Evolutionary conservation across 2,113 vertebrate species (phyloP).

Genomic region (Corythornis madagascariensis): DNA sequence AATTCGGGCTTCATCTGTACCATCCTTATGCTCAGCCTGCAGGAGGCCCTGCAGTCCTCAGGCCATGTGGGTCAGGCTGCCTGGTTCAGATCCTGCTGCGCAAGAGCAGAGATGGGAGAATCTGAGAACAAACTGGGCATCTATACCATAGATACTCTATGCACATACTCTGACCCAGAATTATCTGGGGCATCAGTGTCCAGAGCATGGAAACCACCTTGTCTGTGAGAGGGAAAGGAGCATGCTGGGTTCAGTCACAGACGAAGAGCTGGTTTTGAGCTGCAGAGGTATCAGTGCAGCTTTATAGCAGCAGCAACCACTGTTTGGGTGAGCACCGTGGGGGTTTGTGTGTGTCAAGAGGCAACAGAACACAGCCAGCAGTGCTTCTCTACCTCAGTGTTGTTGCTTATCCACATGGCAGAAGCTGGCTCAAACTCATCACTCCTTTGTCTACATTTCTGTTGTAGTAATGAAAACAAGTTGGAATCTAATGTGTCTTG

Average conservation of each 20-base stretch:
- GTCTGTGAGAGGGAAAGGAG: background rate
- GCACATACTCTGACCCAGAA: background rate
- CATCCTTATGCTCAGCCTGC: background rate
- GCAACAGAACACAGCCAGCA: background rate
- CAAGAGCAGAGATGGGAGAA: background rate
- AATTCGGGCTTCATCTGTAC: background rate
- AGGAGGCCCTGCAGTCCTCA: background rate
- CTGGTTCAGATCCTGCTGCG: background rate
- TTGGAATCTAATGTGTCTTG: background rate
- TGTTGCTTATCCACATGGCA: background rate
- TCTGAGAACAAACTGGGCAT: background rate
- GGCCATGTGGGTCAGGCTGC: background rate
- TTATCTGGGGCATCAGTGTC: background rate
- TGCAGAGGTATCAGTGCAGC: background rate
- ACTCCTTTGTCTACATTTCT: background rate
- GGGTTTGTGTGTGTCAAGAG: background rate
- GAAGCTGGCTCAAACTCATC: background rate
- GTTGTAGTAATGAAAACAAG: background rate
- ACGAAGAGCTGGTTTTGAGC: background rate
- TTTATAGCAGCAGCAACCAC: background rate
- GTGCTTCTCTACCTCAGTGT: background rate
- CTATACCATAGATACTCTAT: rapidly evolving
- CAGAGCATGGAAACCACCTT: rapidly evolving
- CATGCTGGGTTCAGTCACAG: rapidly evolving
- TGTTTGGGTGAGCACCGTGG: background rate